Evolutionary conservation across 2,113 vertebrate species (phyloP).

Genomic region (Axis porcinus): DNA sequence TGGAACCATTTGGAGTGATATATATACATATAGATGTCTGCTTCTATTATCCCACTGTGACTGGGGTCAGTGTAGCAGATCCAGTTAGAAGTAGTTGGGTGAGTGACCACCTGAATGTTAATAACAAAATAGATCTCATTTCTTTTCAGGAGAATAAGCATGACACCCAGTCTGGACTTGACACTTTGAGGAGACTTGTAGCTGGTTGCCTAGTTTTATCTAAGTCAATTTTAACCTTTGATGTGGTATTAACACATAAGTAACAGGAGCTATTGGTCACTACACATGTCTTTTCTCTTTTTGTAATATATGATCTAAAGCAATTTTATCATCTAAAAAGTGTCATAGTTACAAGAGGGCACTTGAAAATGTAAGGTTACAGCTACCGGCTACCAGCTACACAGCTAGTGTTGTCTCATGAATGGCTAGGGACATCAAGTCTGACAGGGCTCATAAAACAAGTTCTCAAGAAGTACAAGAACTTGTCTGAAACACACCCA

Average conservation of each 20-base stretch:
- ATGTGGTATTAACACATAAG: not conserved
- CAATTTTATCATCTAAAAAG: not conserved
- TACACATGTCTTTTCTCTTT: not conserved
- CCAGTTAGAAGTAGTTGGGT: not conserved
- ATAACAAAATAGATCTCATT: not conserved
- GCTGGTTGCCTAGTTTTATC: not conserved
- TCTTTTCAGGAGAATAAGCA: not conserved
- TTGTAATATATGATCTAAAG: not conserved
- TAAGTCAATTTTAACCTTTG: not conserved
- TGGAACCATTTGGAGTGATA: not conserved
- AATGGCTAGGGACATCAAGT: not conserved
- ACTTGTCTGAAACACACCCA: not conserved
- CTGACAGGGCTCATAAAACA: not conserved
- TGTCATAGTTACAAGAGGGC: not conserved
- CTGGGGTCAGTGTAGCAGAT: not conserved
- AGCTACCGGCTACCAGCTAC: not conserved
- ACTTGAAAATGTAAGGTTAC: not conserved
- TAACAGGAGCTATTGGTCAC: not conserved
- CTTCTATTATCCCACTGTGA: not conserved
- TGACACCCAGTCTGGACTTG: not conserved
- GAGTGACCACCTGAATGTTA: not conserved
- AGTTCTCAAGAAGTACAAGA: not conserved
- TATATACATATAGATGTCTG: not conserved
- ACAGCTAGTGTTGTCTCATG: not conserved
- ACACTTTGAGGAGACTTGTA: not conserved